Base-by-base conservation (phyloP, 2,113 vertebrate species). In the Elephantulus edwardii region DNA sequence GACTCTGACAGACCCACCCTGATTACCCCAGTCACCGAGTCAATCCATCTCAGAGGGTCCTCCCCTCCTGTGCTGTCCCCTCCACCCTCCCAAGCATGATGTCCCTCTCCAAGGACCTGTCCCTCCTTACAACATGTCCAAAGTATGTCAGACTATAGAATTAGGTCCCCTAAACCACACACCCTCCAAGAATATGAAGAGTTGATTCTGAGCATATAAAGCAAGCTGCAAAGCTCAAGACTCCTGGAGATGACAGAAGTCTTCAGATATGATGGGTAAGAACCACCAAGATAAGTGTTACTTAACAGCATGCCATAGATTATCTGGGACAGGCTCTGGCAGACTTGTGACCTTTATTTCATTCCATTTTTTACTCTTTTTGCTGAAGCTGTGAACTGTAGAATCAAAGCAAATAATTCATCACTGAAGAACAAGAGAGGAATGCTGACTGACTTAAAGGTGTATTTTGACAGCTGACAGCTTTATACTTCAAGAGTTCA, bases 351-450 rank as follows among this genome's bases (percentile, higher is more conserved):
- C 46, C 14, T 86, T 86, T 46, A 72, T 76, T 80, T 80, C 40
- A 80, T 38, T 86, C 33, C 33, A 81, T 60, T 12, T 19, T 86
- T 76, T 54, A 44, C 22, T 77, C 28, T 83, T 88, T 82, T 33
- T 68, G 42, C 44, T 85, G 75, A 85, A 86, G 72, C 40, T 83
- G 28, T 89, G 77, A 86, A 83, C 13, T 75, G 70, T 54, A 46
- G 38, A 76, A 26, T 72, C 20, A 83, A 7, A 88, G 71, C 30
- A 56, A 71, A 75, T 58, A 35, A 46, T 3, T 93, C 74, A 66
- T n/a, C 62, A 79, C 14, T 42, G 50, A 81, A 82, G 22, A n/a
- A n/a, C 28, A n/a, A 46, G 62, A 78, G 64, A 72, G 52, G 28
- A 70, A 81, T 11, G 83, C 6, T 68, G 72, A 76, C 75, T 91